These are phyloP conservation scores for Australoheros scitulus DNA, from an alignment of 2,113 vertebrate species.

Conservation along the genomic window DNA sequence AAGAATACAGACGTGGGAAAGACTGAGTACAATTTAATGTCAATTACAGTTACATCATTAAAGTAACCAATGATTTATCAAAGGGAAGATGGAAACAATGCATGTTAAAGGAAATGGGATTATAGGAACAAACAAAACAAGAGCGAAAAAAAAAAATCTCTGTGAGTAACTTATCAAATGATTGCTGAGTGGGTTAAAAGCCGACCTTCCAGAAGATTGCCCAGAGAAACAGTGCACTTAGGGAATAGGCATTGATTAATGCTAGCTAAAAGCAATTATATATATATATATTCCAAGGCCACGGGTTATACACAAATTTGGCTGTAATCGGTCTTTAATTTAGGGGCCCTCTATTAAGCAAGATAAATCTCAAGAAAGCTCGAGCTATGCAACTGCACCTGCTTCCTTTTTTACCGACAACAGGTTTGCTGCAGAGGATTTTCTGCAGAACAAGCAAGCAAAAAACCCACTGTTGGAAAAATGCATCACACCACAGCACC, in stretches of 20 bases:
- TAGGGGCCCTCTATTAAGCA: slow-evolving; percentile 21
- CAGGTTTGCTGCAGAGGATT: not conserved
- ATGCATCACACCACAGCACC: slow-evolving; percentile 27
- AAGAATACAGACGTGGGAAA: too few relatives aligned
- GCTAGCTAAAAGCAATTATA: slow-evolving; percentile 18
- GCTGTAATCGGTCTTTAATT: slow-evolving; percentile 44
- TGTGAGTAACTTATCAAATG: not conserved
- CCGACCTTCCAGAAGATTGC: slow-evolving; percentile 32
- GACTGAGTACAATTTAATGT: not conserved
- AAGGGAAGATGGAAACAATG: not conserved
- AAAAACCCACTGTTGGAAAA: not conserved
- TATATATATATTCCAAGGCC: slow-evolving; percentile 10
- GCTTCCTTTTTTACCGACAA: not conserved
- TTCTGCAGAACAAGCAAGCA: not conserved
- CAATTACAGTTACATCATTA: not conserved
- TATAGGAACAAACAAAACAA: not conserved
- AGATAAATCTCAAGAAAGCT: slow-evolving; percentile 21
- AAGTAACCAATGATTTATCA: not conserved
- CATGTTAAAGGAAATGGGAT: not conserved
- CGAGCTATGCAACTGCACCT: not conserved
- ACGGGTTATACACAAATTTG: slow-evolving; percentile 40
- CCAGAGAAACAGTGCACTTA: slow-evolving; percentile 22
- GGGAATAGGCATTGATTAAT: slow-evolving; percentile 44
- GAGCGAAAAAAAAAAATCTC: not conserved
- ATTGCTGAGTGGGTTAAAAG: slow-evolving; percentile 30